phyloP scores from a whole-genome alignment of 2,888 invertebrate genomes.

The Anaspis maculata region DNA sequence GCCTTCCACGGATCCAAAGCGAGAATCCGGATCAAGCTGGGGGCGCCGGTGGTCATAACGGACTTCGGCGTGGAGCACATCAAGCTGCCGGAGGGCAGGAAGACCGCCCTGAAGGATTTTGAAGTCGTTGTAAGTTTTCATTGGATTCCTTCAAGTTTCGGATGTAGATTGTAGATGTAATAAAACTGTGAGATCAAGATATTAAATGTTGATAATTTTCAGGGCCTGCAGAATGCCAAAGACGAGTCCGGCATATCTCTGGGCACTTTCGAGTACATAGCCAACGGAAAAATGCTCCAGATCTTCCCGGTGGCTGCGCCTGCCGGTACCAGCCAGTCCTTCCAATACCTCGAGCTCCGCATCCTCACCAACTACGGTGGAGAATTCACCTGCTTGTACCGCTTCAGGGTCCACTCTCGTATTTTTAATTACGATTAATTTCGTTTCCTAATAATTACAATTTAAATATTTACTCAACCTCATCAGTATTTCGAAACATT shows the following conservation, averaged over 20 bases:
- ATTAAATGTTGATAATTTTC: too few relatives aligned
- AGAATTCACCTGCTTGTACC: constrained; percentile 19
- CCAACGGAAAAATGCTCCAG: constrained; percentile 45
- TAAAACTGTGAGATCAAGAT: too few relatives aligned
- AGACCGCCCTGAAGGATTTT: constrained; percentile 50
- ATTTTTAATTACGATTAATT: too few relatives aligned
- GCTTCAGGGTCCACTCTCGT: constrained; percentile 20
- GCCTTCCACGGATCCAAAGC: constrained; percentile 48
- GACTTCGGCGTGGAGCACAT: constrained; percentile 50
- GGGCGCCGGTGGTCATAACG: constrained; percentile 40
- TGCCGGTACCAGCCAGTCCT: constrained; percentile 2
- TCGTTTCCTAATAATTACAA: too few relatives aligned
- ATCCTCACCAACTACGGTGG: constrained; percentile 19
- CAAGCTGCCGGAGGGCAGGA: constrained; percentile 44
- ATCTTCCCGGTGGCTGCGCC: constrained; percentile 42
- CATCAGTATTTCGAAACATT: too few relatives aligned
- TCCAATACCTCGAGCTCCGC: constrained; percentile 13
- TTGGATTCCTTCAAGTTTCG: neutral
- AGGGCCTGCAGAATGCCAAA: too few relatives aligned
- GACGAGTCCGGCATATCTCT: constrained; percentile 31
- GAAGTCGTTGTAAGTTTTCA: constrained; percentile 29
- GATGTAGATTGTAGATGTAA: too few relatives aligned
- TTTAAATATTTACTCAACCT: too few relatives aligned
- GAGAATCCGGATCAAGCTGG: constrained; percentile 46
- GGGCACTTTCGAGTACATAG: constrained; percentile 45